A percentile compares a stretch with the other conserved stretches of the same genome.
Evolutionary conservation across 30 jellyfish, hydroid and myxozoan species (phyloP).

Genomic region (Calvadosia cruxmelitensis): DNA sequence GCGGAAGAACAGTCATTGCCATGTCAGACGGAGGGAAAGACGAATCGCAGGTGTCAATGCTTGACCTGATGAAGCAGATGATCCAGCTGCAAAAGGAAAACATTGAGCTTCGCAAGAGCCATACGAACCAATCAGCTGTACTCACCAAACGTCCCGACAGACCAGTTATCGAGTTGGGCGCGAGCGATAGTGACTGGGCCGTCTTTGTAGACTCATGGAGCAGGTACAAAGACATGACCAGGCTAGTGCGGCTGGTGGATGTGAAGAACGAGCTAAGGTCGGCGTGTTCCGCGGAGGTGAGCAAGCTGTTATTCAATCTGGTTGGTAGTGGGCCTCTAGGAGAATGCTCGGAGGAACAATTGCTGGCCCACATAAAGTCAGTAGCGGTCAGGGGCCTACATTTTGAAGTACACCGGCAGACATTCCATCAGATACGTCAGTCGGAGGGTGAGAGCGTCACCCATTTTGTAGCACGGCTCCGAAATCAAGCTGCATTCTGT

Average conservation of each 20-base stretch:
- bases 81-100: neutral
- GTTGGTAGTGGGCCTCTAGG: constrained; percentile 3
- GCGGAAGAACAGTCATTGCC: neutral
- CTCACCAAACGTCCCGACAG: neutral
- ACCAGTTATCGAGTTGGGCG: neutral
- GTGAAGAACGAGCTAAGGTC: constrained; percentile 21
- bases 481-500: neutral
- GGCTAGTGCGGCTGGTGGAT: neutral
- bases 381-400: constrained; percentile 14
- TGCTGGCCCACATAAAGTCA: neutral
- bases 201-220: constrained; percentile 15
- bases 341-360: neutral
- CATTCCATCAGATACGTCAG: neutral
- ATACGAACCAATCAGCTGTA: neutral
- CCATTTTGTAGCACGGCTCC: constrained; percentile 15
- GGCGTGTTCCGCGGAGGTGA: constrained; percentile 13
- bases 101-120: neutral
- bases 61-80: neutral
- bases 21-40: neutral
- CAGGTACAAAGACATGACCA: constrained; percentile 22
- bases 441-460: constrained; percentile 20
- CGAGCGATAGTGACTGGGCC: constrained; percentile 1
- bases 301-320: constrained; percentile 12
- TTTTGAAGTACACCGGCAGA: constrained; percentile 18
- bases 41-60: too few species aligned